Evolutionary conservation across 2,888 invertebrate species (phyloP).

Genomic region (Oasisia sp.): DNA sequence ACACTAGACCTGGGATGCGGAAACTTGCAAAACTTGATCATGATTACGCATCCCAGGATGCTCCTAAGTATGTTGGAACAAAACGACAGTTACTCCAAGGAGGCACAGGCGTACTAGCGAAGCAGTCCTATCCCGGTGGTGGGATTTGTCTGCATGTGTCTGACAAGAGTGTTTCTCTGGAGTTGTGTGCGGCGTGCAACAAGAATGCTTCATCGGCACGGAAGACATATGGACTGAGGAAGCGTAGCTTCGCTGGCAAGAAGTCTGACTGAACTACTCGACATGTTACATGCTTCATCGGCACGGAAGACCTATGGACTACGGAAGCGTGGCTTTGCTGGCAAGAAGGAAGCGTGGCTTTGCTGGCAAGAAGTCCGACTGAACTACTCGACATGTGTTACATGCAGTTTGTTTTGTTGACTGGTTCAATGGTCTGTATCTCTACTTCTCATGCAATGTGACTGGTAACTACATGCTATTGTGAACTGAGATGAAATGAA

Average conservation of each 20-base stretch:
- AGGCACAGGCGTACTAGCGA: not conserved
- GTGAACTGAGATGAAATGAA: not conserved
- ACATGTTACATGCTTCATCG: not conserved
- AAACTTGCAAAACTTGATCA: not conserved
- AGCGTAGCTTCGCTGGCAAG: not conserved
- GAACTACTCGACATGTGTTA: not conserved
- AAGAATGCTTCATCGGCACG: not conserved
- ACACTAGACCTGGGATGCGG: not conserved
- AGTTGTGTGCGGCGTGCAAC: not conserved
- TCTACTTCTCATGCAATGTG: not conserved
- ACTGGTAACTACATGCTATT: not conserved
- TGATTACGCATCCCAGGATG: not conserved
- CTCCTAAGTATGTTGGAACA: not conserved
- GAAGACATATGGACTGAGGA: not conserved
- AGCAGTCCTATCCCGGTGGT: not conserved
- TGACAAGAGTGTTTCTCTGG: not conserved
- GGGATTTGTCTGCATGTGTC: constrained; percentile 17
- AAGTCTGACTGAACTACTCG: not conserved
- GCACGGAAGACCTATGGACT: too few relatives aligned
- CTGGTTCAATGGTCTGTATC: constrained; percentile 5
- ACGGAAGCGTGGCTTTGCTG: not conserved
- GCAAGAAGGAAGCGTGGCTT: not conserved
- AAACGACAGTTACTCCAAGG: not conserved
- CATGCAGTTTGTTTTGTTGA: not conserved
- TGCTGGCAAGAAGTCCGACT: not conserved